These are phyloP conservation scores for Temnopleurus reevesii DNA, from an alignment of 53 echinoderm and acorn worm genomes.

Conservation along the genomic window DNA sequence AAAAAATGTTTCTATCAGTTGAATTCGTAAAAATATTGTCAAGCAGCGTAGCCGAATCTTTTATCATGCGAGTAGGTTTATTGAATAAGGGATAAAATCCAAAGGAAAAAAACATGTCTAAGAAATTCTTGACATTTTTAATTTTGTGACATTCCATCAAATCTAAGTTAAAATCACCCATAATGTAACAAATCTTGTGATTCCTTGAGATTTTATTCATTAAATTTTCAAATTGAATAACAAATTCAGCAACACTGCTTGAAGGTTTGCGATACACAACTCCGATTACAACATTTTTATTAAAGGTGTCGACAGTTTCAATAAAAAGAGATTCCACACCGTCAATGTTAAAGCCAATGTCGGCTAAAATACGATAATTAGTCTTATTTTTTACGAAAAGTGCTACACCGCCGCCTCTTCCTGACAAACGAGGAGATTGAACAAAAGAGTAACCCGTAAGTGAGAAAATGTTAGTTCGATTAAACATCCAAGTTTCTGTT, in stretches of 20 bases:
- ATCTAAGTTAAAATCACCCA: conserved; percentile 60
- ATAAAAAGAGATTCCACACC: conserved; percentile 27
- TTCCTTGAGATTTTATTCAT: neutral
- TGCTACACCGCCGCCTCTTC: conserved; percentile 13
- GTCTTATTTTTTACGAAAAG: neutral
- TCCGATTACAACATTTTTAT: neutral
- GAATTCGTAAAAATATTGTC: conserved; percentile 62
- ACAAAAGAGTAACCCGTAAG: neutral
- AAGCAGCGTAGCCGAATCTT: conserved; percentile 34
- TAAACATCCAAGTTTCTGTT: neutral
- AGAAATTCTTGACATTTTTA: conserved; percentile 22
- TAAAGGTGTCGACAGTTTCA: neutral
- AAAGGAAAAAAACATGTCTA: conserved; percentile 42
- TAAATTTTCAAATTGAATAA: conserved; percentile 2
- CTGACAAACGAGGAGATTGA: neutral
- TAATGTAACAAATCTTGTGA: conserved; percentile 30
- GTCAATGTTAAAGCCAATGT: neutral
- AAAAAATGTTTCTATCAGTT: neutral
- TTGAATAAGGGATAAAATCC: conserved; percentile 44
- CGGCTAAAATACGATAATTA: neutral
- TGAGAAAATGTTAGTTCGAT: neutral
- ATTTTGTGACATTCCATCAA: neutral
- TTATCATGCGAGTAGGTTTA: conserved; percentile 57
- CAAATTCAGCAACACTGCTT: neutral
- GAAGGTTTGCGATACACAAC: conserved; percentile 23